Evolutionary conservation across 2,888 invertebrate species (phyloP).

Genomic region (Fabriciana adippe): DNA sequence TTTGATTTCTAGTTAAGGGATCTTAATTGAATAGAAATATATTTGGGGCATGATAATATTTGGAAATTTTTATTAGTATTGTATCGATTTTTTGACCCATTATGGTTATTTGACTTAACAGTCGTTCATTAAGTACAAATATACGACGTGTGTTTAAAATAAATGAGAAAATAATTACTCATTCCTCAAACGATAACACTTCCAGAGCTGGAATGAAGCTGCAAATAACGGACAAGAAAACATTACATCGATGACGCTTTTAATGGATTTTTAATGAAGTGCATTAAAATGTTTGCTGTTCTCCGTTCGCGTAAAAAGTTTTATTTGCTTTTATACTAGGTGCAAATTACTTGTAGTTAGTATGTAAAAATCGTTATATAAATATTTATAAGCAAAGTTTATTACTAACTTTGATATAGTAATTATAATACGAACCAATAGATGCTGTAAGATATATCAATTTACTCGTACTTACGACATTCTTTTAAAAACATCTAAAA

Average conservation of each 20-base stretch:
- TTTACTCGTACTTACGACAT: too few species aligned
- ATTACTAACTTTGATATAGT: too few species aligned
- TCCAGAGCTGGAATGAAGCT: constrained; percentile 27
- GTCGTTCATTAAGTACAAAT: neutral
- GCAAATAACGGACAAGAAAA: constrained; percentile 32
- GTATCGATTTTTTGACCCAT: neutral
- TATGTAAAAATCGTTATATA: neutral
- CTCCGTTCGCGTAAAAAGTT: constrained; percentile 2
- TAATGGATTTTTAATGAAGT: constrained; percentile 38
- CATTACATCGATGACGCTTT: constrained; percentile 31
- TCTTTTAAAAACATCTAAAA: too few species aligned
- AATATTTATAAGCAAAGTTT: too few species aligned
- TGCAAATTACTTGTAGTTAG: neutral
- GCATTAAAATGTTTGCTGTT: constrained; percentile 10
- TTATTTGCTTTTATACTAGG: too few species aligned
- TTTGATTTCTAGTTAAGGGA: too few species aligned
- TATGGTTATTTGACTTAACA: neutral
- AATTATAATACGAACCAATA: too few species aligned
- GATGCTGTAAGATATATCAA: too few species aligned
- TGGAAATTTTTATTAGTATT: neutral
- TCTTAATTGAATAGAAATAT: too few species aligned
- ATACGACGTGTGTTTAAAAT: constrained; percentile 22
- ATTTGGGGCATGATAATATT: neutral
- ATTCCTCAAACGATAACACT: constrained; percentile 30
- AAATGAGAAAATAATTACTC: constrained; percentile 35